Conservation (phyloP, 2,888 invertebrate species). For the Athalia cordata region DNA sequence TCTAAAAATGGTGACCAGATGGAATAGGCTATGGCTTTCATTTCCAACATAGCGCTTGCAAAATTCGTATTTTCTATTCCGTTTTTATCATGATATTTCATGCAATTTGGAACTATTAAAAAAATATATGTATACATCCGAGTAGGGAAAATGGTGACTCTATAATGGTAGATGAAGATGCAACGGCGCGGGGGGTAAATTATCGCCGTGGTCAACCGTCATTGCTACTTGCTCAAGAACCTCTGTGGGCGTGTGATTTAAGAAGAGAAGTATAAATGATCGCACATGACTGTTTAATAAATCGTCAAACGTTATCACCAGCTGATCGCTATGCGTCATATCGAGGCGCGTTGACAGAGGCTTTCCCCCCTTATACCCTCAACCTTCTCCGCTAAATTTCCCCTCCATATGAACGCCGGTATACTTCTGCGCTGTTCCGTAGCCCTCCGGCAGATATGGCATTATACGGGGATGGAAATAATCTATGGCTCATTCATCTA, state of each 20-base stretch:
- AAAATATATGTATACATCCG: no score
- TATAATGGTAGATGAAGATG: background rate
- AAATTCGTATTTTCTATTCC: no score
- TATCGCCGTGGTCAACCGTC: slow-evolving; percentile 34
- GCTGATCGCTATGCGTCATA: slow-evolving; percentile 70
- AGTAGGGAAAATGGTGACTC: background rate
- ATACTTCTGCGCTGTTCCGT: slow-evolving; percentile 48
- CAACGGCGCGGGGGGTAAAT: slow-evolving; percentile 19
- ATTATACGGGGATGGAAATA: slow-evolving; percentile 69
- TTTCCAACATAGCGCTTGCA: no score
- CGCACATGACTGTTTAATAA: slow-evolving; percentile 65
- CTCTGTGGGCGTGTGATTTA: slow-evolving; percentile 30
- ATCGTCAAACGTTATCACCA: slow-evolving; percentile 67
- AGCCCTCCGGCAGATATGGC: slow-evolving; percentile 61
- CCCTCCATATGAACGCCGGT: background rate
- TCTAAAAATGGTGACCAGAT: no score
- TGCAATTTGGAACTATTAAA: no score
- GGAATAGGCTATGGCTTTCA: no score
- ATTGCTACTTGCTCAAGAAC: slow-evolving; percentile 16
- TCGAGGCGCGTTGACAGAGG: slow-evolving; percentile 66
- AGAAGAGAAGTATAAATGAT: slow-evolving; percentile 40
- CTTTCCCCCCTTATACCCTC: slow-evolving; percentile 52
- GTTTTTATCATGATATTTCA: no score
- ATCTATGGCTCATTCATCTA: slow-evolving; percentile 72
- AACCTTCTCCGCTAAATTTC: slow-evolving; percentile 50